Evolutionary conservation across 2,113 vertebrate species (phyloP), one percentile per base, ranked within the genome.

Genomic region (Lycaon pictus): DNA sequence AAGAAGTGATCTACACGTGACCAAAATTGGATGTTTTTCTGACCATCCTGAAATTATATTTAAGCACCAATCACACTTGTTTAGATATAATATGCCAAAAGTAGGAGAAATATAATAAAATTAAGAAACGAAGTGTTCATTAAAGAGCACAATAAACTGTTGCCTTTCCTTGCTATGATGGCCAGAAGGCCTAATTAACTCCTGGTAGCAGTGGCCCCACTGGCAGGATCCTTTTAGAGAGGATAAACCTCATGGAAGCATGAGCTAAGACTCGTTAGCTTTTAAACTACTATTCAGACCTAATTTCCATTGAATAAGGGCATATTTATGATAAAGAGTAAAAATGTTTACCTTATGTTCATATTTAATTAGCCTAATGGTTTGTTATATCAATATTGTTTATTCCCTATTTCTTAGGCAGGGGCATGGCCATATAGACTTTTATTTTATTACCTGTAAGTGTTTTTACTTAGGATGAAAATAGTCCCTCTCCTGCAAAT

Each of bases 351-450:
- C 80, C 37, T 92, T 90, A 25, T 76, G 32, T 19, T 51, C 27
- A 35, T 83, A 92, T 79, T 95, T 93, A 95, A 96, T 95, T 97
- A 96, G 15, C 32, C 76, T 94, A 77, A 86, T 87, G 35, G 22
- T 43, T 92, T 96, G 43, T 95, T 55, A 80, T 85, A 35, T 81
- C 74, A 94, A 7, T 95, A 37, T 32, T 92, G 15, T 62, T 86
- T 87, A 53, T 83, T 79, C 12, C 43, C 76, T 95, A 65, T 51
- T 53, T 85, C 60, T 74, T 55, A 58, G 37, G 63, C 37, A 79
- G n/a, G 82, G 25, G 86, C 69, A 58, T 63, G n/a, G 55, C 77
- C 62, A 15, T 4, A 53, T 17, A 97, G 13, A 20, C 82, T 60
- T 55, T 58, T 83, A 35, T 23, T 72, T 88, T 76, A 83, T 79